A percentile compares a stretch with the other conserved stretches of the same genome.
Conservation (phyloP, 2,888 invertebrate species). For the Netelia fuscicornis region DNA sequence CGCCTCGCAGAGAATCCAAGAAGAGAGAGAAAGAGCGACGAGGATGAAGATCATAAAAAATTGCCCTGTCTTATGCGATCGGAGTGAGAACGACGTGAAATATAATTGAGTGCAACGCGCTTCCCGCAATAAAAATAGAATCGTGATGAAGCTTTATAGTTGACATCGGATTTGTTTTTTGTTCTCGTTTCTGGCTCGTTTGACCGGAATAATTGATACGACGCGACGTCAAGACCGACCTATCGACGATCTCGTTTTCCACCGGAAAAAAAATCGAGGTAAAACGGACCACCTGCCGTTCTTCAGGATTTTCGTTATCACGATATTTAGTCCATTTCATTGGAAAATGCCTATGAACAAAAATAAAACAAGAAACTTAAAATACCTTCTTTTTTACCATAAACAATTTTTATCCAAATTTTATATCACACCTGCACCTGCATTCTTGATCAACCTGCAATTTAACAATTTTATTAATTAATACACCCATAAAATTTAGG, state of each 20-base stretch:
- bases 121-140: constrained; percentile 42
- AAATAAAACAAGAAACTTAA: no score
- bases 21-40: constrained; percentile 25
- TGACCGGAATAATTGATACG: constrained; percentile 17
- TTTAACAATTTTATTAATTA: no score
- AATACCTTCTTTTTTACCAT: no score
- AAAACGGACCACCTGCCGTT: no score
- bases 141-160: constrained; percentile 2
- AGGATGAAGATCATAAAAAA: constrained; percentile 46
- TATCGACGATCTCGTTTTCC: not conserved
- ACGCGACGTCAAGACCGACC: constrained; percentile 2
- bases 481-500: no score
- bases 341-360: no score
- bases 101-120: constrained; percentile 16
- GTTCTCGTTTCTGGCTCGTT: not conserved
- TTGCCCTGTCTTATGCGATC: constrained; percentile 38
- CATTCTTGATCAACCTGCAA: no score
- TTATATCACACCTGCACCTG: no score
- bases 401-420: no score
- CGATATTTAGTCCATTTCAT: no score
- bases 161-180: not conserved
- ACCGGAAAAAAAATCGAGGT: no score
- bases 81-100: constrained; percentile 57
- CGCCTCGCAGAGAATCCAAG: not conserved
- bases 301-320: no score